Conservation (phyloP, 1,140 invertebrate species). For the Stegodyphus mimosarum region DNA sequence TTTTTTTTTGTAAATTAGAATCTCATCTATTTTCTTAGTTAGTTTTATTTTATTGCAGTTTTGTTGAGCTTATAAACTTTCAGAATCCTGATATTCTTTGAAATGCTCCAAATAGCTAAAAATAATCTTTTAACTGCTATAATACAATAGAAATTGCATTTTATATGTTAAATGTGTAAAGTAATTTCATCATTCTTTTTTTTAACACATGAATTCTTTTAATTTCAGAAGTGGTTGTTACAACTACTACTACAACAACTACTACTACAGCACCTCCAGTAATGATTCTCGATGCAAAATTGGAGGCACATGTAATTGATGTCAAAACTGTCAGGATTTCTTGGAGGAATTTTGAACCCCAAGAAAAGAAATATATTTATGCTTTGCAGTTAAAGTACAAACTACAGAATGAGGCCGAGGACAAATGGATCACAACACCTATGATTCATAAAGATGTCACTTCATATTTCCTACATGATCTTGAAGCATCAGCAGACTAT, state of each 20-base stretch:
- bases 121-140: no score
- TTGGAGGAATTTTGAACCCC: slow-evolving; percentile 84
- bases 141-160: no score
- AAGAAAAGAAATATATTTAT: slow-evolving; percentile 81
- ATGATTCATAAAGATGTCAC: slow-evolving; percentile 81
- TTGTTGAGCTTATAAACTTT: no score
- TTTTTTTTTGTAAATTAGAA: no score
- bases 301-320: slow-evolving; percentile 79
- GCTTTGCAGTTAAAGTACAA: slow-evolving; percentile 80
- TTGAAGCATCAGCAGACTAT: slow-evolving; percentile 79
- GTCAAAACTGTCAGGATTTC: slow-evolving; percentile 80
- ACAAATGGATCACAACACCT: slow-evolving; percentile 73
- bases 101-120: no score
- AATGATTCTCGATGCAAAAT: slow-evolving; percentile 78
- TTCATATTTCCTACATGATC: slow-evolving; percentile 77
- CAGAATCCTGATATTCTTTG: no score
- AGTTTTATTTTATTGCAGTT: no score
- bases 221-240: slow-evolving; percentile 12
- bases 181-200: slow-evolving; percentile 18
- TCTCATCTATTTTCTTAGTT: no score
- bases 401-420: slow-evolving; percentile 71
- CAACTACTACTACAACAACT: slow-evolving; percentile 69
- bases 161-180: not conserved
- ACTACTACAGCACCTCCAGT: slow-evolving; percentile 75
- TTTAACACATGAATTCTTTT: not conserved